Evolutionary conservation across 2,888 invertebrate genomes (phyloP), one percentile per base, ranked within the genome.

Genomic region (Eledona agricola): DNA sequence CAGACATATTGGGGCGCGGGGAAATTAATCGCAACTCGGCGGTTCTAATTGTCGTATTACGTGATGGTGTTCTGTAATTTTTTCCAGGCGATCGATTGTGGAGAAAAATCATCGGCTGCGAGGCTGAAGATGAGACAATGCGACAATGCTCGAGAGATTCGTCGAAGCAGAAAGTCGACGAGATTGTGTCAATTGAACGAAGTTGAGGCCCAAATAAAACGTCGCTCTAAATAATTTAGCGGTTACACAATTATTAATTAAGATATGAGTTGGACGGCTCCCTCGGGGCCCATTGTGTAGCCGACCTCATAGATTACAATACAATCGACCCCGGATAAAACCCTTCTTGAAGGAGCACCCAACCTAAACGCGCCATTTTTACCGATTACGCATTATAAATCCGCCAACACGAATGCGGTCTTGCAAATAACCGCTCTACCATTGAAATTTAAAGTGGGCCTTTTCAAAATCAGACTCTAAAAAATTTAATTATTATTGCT

Each of bases 31-130:
- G 55, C 46, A 50, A 58, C 54, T 49, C 58, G 49, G 45, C 58
- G 46, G 51, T 52, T 49, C 55, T 58, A 58, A 58, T 58, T 58
- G 58, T 58, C 58, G 45, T 45, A 46, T 58, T 58, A 58, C 58
- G 58, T 58, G 58, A 52, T 49, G 52, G 28, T 46, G 55, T 52
- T 55, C 40, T 51, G 49, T 55, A 58, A 58, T 58, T 58, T 52
- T 58, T 55, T 38, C 78, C 79, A 79, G 79, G 80, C 79, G 79
- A n/a, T n/a, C n/a, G n/a, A n/a, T n/a, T n/a, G n/a, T n/a, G n/a
- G n/a, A n/a, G n/a, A n/a, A n/a, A n/a, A n/a, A n/a, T n/a, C n/a
- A n/a, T n/a, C n/a, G n/a, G n/a, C n/a, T n/a, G n/a, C n/a, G n/a
- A n/a, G n/a, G n/a, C n/a, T n/a, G n/a, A n/a, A n/a, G 40, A 40